These are phyloP conservation scores for Aramus guarauna DNA, from an alignment of 2,113 vertebrate genomes.

Conservation along the genomic window DNA sequence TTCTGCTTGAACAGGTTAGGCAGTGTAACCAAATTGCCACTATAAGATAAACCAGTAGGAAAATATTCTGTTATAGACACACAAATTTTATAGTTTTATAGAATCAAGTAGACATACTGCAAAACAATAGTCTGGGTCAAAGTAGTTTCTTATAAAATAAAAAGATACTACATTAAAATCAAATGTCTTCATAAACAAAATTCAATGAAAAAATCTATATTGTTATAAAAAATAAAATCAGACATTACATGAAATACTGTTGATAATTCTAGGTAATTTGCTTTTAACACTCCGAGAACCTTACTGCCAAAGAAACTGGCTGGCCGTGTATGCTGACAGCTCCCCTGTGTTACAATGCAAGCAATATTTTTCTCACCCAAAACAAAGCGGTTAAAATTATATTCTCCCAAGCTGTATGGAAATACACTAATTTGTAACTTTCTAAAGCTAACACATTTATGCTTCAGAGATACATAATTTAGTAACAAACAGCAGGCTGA, in stretches of 20 bases:
- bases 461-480: conserved; percentile 83
- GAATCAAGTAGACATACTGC: conserved; percentile 25
- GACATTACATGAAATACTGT: not conserved
- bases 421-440: conserved; percentile 81
- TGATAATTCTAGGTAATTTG: conserved; percentile 51
- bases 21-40: not conserved
- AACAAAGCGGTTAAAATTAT: conserved; percentile 73
- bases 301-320: conserved; percentile 48
- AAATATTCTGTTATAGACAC: not conserved
- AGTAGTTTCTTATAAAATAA: conserved; percentile 46
- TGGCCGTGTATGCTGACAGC: conserved; percentile 48
- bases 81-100: conserved; percentile 33
- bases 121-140: not conserved
- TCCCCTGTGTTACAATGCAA: conserved; percentile 70
- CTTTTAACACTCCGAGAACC: conserved; percentile 26
- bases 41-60: not conserved
- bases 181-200: conserved; percentile 6
- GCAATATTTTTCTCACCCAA: conserved; percentile 68
- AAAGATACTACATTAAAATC: conserved; percentile 39
- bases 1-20: conserved; percentile 16
- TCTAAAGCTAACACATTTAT: conserved; percentile 77
- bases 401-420: conserved; percentile 79
- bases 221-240: conserved; percentile 15
- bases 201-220: not conserved
- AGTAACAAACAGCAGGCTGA: conserved; percentile 76